A percentile compares a stretch with the other conserved stretches of the same genome.
Evolutionary conservation across 2,797 vertebrate genomes (phyloP).

Genomic region (Phataginus tetradactyla): DNA sequence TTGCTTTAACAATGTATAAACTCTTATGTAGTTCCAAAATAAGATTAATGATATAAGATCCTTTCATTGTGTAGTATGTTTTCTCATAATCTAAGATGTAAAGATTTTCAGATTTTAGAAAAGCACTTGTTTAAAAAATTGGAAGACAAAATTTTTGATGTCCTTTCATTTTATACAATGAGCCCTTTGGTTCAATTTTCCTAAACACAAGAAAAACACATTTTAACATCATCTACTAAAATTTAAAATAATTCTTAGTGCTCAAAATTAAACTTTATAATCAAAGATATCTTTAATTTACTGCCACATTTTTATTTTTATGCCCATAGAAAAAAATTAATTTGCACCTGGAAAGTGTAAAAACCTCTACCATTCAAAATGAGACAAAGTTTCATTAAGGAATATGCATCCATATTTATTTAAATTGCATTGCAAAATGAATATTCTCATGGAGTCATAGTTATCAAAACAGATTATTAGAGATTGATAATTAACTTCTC

Average conservation of each 20-base stretch:
- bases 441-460: constrained; percentile 76
- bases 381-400: not conserved
- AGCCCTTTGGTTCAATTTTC: not conserved
- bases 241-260: constrained; percentile 28
- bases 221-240: not conserved
- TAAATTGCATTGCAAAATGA: constrained; percentile 62
- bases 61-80: not conserved
- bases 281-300: constrained; percentile 19
- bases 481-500: constrained; percentile 82
- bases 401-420: constrained; percentile 63
- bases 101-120: not conserved
- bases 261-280: not conserved
- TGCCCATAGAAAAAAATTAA: not conserved
- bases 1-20: not conserved
- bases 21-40: not conserved
- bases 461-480: constrained; percentile 83
- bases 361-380: constrained; percentile 33
- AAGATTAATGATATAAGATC: not conserved
- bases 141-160: not conserved
- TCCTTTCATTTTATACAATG: not conserved
- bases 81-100: not conserved
- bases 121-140: not conserved
- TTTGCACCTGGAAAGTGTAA: constrained; percentile 44
- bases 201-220: not conserved
- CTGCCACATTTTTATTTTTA: not conserved